A percentile compares a stretch with the other conserved stretches of the same genome.
Conservation (phyloP, 2,888 invertebrate species). For the Acheta domesticus region DNA sequence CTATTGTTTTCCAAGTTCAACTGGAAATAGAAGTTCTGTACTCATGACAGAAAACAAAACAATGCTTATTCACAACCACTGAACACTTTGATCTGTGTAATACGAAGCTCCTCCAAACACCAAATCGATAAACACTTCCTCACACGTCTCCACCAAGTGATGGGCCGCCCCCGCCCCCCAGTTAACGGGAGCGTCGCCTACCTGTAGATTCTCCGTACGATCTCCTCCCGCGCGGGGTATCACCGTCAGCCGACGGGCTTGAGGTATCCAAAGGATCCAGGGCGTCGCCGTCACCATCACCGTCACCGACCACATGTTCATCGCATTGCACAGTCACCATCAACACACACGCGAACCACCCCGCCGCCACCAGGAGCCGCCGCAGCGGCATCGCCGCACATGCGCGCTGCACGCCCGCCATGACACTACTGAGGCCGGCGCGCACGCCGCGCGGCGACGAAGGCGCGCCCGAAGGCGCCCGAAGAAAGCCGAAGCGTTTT, state of each 20-base stretch:
- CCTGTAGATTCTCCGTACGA: not conserved
- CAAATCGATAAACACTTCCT: too few species aligned
- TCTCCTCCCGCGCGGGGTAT: not conserved
- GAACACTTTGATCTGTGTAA: too few species aligned
- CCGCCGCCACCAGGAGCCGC: not conserved
- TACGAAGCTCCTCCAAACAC: too few species aligned
- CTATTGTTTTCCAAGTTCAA: too few species aligned
- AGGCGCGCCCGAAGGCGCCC: not conserved
- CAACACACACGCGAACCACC: not conserved
- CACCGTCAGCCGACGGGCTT: not conserved
- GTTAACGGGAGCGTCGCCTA: not conserved
- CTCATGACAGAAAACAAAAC: too few species aligned
- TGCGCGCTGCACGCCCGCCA: conserved; percentile 7
- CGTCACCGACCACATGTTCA: not conserved
- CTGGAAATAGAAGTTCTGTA: too few species aligned
- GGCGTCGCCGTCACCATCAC: not conserved
- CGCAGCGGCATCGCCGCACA: not conserved
- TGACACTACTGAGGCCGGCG: not conserved
- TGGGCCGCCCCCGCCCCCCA: not conserved
- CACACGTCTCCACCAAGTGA: too few species aligned
- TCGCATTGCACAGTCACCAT: not conserved
- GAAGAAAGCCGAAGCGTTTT: conserved; percentile 3
- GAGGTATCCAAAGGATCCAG: not conserved
- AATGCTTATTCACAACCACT: too few species aligned
- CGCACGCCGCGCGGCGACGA: not conserved